Evolutionary conservation across 1,140 invertebrate species (phyloP), one percentile per base, ranked within the genome.

Genomic region (Mercenaria mercenaria): DNA sequence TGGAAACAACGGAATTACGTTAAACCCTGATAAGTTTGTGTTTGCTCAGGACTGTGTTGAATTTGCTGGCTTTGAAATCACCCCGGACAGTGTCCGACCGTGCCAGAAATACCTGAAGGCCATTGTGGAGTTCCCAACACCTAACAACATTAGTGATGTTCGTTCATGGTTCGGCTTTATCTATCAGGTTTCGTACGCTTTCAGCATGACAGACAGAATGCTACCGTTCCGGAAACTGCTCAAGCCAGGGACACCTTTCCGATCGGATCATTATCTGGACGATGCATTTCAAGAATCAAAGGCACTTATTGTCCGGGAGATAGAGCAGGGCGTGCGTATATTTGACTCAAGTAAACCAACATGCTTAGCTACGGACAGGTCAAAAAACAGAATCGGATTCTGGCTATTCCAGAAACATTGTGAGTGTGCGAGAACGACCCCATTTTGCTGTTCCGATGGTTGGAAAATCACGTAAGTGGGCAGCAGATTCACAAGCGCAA

Each of bases 401-500:
- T n/a, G n/a, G n/a, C n/a, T n/a, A n/a, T n/a, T n/a, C n/a, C n/a
- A 93, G 41, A 94, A 93, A 56, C 90, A 92, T 32, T 92, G 93
- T 74, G 6, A 47, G 0, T 93, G 90, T 59, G 1, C 81, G 0
- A 37, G 26, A 0, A 37, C 76, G 18, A 20, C 77, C 26, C 88
- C 84, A 26, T 88, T 83, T 23, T 92, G 92, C 59, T 92, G 92
- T 72, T 37, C 0, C 18, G n/a, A 52, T 13, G 90, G 91, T 0
- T 92, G 90, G 88, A 91, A 86, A 32, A 86, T 93, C 18, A 90
- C 86, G 4, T 77, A 92, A 10, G 91, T 94, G 1, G 92, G 92
- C 0, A 94, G 92, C 74, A 52, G 91, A 18, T 93, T 93, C 89
- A 94, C 90, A 6, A 83, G 90, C 37, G 10, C 50, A n/a, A 84